Percentiles rank a stretch among this genome's conserved stretches.
phyloP scores from a whole-genome alignment of 1,140 invertebrate species.

The Neodiprion pinetum region DNA sequence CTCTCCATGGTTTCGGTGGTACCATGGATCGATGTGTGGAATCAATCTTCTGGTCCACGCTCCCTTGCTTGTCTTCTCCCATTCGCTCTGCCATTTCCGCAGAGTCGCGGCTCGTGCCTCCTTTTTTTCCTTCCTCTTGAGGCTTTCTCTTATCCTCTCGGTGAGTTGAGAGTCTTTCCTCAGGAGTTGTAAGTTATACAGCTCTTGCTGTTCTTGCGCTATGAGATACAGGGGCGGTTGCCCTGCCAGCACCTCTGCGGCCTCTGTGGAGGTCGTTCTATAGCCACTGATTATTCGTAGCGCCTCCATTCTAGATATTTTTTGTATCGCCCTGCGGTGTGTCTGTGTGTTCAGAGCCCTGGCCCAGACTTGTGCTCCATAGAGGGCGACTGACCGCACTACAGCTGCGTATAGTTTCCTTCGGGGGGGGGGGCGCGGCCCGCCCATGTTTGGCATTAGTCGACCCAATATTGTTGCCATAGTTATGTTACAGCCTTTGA shows the following conservation, averaged over 20 bases:
- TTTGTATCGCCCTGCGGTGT: conserved; percentile 12
- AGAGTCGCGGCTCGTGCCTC: too few relatives aligned
- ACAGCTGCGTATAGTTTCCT: conserved; percentile 8
- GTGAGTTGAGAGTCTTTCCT: too few relatives aligned
- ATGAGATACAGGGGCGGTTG: conserved; percentile 28
- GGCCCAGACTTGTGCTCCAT: conserved; percentile 13
- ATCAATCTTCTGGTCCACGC: conserved; percentile 31
- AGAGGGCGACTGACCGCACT: conserved; percentile 8
- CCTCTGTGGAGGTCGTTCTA: conserved; percentile 30
- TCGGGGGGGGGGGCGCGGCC: not conserved
- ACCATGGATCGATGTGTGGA: conserved; percentile 27
- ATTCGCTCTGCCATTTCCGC: too few relatives aligned
- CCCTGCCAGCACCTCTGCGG: conserved; percentile 29
- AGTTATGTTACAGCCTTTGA: too few relatives aligned
- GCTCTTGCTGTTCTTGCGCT: too few relatives aligned
- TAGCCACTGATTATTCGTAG: conserved; percentile 30
- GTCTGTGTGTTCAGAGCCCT: conserved; percentile 16
- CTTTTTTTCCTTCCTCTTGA: too few relatives aligned
- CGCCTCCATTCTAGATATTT: conserved; percentile 26
- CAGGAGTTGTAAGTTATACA: too few relatives aligned
- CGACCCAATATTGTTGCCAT: too few relatives aligned
- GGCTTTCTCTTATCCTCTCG: too few relatives aligned
- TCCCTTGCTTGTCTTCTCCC: not conserved
- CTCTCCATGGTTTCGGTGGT: conserved; percentile 23
- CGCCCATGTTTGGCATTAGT: too few relatives aligned